These are phyloP conservation scores for Otus sunia DNA, from an alignment of 2,113 vertebrate genomes.

Conservation along the genomic window DNA sequence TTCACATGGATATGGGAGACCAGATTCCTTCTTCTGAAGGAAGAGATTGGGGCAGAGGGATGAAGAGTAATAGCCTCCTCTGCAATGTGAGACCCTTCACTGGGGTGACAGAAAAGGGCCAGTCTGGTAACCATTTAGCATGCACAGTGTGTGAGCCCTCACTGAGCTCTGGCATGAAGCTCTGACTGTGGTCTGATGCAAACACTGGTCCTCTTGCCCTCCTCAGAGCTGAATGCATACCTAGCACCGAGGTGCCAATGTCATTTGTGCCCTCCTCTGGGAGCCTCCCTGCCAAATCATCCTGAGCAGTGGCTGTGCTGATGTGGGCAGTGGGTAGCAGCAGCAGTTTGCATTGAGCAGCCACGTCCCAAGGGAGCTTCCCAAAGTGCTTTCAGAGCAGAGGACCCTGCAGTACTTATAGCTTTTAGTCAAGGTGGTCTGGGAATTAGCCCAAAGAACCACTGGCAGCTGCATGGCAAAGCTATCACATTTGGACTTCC, in stretches of 20 bases:
- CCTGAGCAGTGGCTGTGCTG: fast-evolving
- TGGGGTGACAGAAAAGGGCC: not conserved
- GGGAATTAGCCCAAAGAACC: not conserved
- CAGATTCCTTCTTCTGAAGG: not conserved
- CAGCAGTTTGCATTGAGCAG: not conserved
- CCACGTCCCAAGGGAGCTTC: not conserved
- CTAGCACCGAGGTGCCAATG: not conserved
- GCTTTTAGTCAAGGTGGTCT: not conserved
- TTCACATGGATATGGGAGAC: not conserved
- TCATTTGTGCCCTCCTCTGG: not conserved
- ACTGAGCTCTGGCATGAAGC: not conserved
- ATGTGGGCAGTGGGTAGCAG: fast-evolving
- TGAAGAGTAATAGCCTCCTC: not conserved
- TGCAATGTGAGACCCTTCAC: fast-evolving
- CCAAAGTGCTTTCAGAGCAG: not conserved
- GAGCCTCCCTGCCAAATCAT: not conserved
- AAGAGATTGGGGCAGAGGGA: not conserved
- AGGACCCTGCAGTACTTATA: not conserved
- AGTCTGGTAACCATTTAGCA: not conserved
- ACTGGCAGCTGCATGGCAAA: not conserved
- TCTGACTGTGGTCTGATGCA: not conserved
- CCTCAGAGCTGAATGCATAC: not conserved
- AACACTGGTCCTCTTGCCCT: not conserved
- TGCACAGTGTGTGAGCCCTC: not conserved
- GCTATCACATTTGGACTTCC: not conserved